phyloP scores from a whole-genome alignment of 2,797 vertebrate species.

The Graptemys geographica region DNA sequence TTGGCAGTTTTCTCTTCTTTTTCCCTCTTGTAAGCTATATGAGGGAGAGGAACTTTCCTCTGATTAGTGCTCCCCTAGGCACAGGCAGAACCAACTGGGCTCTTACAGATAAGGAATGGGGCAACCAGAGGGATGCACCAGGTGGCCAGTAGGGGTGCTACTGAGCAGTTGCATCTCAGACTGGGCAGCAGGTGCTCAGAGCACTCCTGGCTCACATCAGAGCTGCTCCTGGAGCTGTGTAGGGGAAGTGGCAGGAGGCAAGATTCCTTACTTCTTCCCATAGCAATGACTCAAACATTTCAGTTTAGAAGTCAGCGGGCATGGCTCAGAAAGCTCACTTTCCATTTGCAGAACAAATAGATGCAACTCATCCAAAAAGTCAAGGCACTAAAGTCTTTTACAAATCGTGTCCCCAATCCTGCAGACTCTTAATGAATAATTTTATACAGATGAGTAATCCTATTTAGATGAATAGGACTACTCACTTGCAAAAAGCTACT shows the following conservation, averaged over 20 bases:
- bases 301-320: neutral
- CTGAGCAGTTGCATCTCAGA: accelerated
- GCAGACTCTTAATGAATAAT: neutral
- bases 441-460: neutral
- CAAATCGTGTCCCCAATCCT: neutral
- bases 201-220: neutral
- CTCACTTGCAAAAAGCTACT: neutral
- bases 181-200: too few relatives aligned
- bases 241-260: neutral
- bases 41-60: neutral
- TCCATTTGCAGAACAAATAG: neutral
- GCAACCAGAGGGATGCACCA: too few relatives aligned
- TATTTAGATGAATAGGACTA: neutral
- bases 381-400: neutral
- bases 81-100: neutral
- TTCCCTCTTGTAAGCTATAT: neutral
- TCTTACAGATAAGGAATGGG: neutral
- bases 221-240: neutral
- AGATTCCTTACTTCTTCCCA: neutral
- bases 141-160: neutral
- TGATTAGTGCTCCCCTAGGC: neutral
- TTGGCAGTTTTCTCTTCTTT: neutral
- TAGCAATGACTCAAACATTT: neutral
- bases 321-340: neutral
- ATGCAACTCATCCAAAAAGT: neutral